phyloP scores from a whole-genome alignment of 2,797 vertebrate genomes.

The Chloroceryle amazona region DNA sequence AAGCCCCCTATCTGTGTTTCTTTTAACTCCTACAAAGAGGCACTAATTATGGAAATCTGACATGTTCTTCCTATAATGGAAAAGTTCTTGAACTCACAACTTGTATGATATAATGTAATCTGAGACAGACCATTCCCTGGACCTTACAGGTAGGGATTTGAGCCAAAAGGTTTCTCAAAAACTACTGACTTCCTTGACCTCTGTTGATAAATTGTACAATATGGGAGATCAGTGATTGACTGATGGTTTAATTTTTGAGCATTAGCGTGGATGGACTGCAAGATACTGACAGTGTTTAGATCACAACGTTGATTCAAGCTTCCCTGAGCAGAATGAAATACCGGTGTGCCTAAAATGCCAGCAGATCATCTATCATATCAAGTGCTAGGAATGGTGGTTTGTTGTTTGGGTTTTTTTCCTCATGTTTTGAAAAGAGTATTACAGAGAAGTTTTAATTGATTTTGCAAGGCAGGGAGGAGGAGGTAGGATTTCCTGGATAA shows the following conservation, averaged over 20 bases:
- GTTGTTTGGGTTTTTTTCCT: neutral
- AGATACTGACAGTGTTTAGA: neutral
- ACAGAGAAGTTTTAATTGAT: neutral
- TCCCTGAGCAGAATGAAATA: neutral
- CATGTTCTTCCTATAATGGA: neutral
- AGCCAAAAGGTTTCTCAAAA: neutral
- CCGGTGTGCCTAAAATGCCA: neutral
- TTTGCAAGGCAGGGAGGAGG: neutral
- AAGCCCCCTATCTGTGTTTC: neutral
- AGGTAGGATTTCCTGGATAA: neutral
- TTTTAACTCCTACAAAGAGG: neutral
- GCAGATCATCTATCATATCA: neutral
- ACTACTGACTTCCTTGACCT: neutral
- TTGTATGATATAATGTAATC: neutral
- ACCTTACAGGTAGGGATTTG: neutral
- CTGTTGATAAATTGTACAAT: neutral
- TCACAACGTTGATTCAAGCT: neutral
- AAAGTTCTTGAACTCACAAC: neutral
- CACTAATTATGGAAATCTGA: neutral
- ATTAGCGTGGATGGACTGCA: neutral
- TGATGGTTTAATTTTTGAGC: neutral
- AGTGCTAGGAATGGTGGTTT: neutral
- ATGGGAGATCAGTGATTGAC: neutral
- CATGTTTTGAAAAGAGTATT: neutral
- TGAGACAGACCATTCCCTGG: neutral